These are phyloP conservation scores for Pyrrhosoma nymphula DNA, from an alignment of 2,888 invertebrate species.

Conservation along the genomic window DNA sequence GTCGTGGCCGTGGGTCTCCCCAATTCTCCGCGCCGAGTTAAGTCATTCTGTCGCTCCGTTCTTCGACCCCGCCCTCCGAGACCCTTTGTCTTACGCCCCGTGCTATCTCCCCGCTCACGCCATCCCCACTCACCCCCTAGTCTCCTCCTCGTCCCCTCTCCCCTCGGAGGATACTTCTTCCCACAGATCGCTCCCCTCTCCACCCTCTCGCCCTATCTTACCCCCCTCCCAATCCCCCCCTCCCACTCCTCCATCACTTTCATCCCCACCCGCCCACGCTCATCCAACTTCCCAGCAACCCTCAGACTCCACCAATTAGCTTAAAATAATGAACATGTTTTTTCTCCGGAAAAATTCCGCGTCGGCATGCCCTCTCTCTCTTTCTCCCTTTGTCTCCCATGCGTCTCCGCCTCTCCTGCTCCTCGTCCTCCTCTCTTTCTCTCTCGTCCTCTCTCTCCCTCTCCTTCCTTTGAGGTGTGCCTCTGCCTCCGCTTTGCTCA, in stretches of 20 bases:
- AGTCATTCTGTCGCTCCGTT: not conserved
- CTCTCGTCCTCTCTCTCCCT: not conserved
- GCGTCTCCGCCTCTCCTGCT: not conserved
- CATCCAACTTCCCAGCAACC: conserved; percentile 33
- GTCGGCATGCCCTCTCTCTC: not conserved
- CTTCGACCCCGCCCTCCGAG: not conserved
- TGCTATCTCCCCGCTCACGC: not conserved
- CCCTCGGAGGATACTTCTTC: not conserved
- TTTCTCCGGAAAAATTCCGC: conserved; percentile 67
- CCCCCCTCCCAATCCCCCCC: not conserved
- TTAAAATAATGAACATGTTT: conserved; percentile 76
- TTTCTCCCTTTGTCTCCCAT: not conserved
- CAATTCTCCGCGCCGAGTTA: not conserved
- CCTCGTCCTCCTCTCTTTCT: not conserved
- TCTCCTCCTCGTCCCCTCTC: not conserved
- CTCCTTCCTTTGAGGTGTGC: not conserved
- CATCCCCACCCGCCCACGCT: conserved; percentile 33
- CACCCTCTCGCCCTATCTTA: not conserved
- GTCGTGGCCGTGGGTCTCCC: not conserved
- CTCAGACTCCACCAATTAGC: conserved; percentile 75
- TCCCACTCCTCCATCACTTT: not conserved
- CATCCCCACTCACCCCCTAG: not conserved
- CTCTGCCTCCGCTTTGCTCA: not conserved
- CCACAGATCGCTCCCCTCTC: not conserved
- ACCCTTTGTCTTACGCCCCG: not conserved